phyloP scores from a whole-genome alignment of 2,888 invertebrate genomes.

The Andrena chrysosceles region DNA sequence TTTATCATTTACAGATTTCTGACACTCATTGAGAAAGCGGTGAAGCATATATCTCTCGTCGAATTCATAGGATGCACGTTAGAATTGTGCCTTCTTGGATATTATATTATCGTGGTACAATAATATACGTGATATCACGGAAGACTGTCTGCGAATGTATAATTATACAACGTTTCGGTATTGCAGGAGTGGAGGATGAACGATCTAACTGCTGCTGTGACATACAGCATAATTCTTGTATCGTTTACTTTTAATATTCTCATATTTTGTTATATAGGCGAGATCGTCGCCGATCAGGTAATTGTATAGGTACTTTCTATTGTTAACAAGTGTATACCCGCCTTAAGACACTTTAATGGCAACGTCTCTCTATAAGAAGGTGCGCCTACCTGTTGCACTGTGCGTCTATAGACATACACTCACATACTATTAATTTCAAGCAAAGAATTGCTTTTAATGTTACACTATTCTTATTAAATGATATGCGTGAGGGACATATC shows the following conservation, averaged over 20 bases:
- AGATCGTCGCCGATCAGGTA: conserved; percentile 76
- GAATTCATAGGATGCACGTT: conserved; percentile 75
- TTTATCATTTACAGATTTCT: conserved; percentile 9
- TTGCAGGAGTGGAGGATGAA: conserved; percentile 76
- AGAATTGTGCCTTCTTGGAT: conserved; percentile 80
- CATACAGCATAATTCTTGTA: conserved; percentile 72
- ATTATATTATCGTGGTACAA: conserved; percentile 78
- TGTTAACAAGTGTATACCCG: neutral
- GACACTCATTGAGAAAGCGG: neutral
- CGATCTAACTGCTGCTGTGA: conserved; percentile 68
- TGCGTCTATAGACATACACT: neutral
- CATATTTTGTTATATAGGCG: conserved; percentile 80
- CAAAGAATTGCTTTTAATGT: neutral
- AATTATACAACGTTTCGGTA: neutral
- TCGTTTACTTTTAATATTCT: conserved; percentile 79
- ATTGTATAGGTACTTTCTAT: neutral
- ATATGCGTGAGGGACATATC: neutral
- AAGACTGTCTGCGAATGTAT: neutral
- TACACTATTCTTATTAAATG: neutral
- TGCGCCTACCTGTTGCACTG: neutral
- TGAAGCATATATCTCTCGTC: conserved; percentile 8
- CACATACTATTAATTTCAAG: neutral
- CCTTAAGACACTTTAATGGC: neutral
- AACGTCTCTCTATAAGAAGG: neutral
- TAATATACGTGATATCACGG: too few relatives aligned